Evolutionary conservation across 1,140 invertebrate species (phyloP), one percentile per base, ranked within the genome.

Genomic region (Arion vulgaris): DNA sequence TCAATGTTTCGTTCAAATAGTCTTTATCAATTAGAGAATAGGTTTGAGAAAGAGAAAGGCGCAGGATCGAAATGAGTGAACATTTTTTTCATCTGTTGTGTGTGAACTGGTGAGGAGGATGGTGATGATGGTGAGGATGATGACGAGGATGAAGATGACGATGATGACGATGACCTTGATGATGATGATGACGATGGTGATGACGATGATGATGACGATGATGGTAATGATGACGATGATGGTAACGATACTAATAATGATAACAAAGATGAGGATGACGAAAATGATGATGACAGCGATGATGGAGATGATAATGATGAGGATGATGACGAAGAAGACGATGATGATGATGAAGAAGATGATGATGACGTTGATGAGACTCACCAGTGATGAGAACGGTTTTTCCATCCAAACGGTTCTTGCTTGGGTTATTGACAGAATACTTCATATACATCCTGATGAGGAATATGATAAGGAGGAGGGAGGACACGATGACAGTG

Each of bases 311-410:
- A 34, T 68, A 23, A 68, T 68, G 32, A 68, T 7, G 32, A 68
- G 9, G 62, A 68, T 68, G 62, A 68, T 68, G 62, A 68, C 32
- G 23, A 68, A 45, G 41, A 45, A 45, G 41, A 45, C 41, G 41
- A 45, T 45, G 41, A 45, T 45, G 41, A 45, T 7, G 41, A 45
- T n/a, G 41, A 45, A 15, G 15, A 45, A 15, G 41, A 7, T 45
- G 41, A 15, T 45, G 5, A 45, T 45, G 41, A 5, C 5, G 41
- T 23, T 57, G 26, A 2, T 7, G 2, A 57, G 7, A 76, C 77
- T 49, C 32, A 91, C 90, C 90, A 82, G 90, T 91, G 39, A 90
- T 87, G 26, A 91, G 77, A 32, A 91, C 87, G 5, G 90, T 91
- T 82, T 91, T 91, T 28, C 88, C 90, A 34, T 89, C 89, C 51